phyloP scores from a whole-genome alignment of 2,113 vertebrate species.

The Hiodon alosoides region DNA sequence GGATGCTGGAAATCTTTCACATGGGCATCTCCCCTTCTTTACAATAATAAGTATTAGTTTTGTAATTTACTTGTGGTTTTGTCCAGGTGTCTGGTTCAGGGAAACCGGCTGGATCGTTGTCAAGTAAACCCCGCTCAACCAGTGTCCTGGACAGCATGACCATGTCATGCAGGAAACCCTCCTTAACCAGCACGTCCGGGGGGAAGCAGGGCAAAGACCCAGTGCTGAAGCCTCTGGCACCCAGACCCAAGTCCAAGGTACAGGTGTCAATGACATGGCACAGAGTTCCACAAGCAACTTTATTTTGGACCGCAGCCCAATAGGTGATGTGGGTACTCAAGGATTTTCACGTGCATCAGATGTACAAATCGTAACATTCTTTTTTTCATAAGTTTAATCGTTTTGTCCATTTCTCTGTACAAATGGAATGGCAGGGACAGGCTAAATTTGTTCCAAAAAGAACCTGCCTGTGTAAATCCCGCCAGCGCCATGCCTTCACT shows the following conservation, averaged over 20 bases:
- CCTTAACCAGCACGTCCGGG: constrained; percentile 37
- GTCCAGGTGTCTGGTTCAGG: constrained; percentile 66
- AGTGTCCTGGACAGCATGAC: constrained; percentile 84
- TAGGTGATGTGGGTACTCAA: not conserved
- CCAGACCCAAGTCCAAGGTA: constrained; percentile 82
- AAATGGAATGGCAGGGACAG: too few species aligned
- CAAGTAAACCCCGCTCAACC: constrained; percentile 49
- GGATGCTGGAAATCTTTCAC: not conserved
- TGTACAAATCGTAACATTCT: not conserved
- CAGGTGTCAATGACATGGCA: not conserved
- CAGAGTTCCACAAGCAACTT: constrained; percentile 6
- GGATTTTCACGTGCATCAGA: not conserved
- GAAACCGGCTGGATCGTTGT: constrained; percentile 52
- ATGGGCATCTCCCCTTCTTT: not conserved
- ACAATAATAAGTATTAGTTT: too few species aligned
- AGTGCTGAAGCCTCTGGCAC: constrained; percentile 81
- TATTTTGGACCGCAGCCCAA: not conserved
- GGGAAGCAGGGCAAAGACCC: constrained; percentile 60
- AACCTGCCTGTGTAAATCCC: too few species aligned
- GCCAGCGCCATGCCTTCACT: too few species aligned
- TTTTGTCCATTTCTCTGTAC: too few species aligned
- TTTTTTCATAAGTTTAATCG: not conserved
- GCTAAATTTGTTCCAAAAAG: too few species aligned
- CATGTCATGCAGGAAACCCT: constrained; percentile 63
- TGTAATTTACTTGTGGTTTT: not conserved